Base-by-base conservation (phyloP, 2,797 vertebrate species). In the Limnodromus scolopaceus region DNA sequence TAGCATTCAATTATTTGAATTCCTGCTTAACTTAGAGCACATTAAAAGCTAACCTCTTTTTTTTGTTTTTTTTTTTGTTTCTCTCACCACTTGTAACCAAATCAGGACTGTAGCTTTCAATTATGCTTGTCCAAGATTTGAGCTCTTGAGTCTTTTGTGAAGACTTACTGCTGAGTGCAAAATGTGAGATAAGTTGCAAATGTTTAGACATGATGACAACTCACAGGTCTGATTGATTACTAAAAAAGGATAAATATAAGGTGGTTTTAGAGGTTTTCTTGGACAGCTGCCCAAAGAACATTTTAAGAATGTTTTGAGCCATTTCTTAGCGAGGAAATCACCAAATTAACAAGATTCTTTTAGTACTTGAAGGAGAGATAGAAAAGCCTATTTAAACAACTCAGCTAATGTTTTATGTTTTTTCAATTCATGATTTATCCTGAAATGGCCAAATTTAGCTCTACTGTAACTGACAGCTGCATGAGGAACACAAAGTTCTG, bases 161-260 rank as follows among this genome's bases (percentile, higher is more conserved):
- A 92, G 91, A 83, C 81, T 94, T 75, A 94, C 55, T 57, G 64
- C 68, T 91, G 87, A 96, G 85, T 92, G 92, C 45, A 94, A 90
- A 95, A 79, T 68, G 84, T 71, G 53, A 95, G 80, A 92, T 85
- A 95, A 95, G 69, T 87, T 96, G 75, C 38, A 97, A 93, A 96
- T 92, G 54, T 96, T 91, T 88, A 96, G 76, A 96, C 84, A 84
- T 36, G 60, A 92, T 36, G 94, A 96, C 76, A 94, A 83, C 64
- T 75, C 74, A 81, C 25, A 92, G 76, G 86, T 51, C 88, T 93
- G 92, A 96, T 53, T 97, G 81, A 97, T 96, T 87, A 89, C 64
- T 77, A 81, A 77, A 79, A 93, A 38, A 46, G 55, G 65, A 84
- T 86, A 95, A 97, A 95, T 86, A 88, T 70, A 94, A 95, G 49